phyloP scores from a whole-genome alignment of 2,113 vertebrate species.

The Oncorhynchus nerka region DNA sequence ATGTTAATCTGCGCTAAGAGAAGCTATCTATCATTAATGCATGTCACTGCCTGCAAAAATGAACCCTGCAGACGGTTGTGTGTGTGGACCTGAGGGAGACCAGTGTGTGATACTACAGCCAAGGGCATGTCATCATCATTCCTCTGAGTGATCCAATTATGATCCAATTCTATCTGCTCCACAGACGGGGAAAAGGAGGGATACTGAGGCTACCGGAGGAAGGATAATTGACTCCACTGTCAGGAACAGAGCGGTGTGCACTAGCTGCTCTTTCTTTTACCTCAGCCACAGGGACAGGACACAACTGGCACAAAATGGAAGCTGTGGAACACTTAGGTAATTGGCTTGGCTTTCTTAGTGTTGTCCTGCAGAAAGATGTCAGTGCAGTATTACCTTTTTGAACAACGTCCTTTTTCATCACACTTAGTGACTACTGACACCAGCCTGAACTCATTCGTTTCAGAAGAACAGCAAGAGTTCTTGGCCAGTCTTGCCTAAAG shows the following conservation, averaged over 20 bases:
- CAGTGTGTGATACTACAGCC: conserved; percentile 38
- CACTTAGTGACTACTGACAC: too few relatives aligned
- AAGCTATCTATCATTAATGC: background rate
- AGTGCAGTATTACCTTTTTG: background rate
- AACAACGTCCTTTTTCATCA: background rate
- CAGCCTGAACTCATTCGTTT: too few relatives aligned
- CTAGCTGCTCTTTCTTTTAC: conserved; percentile 22
- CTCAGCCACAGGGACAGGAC: conserved; percentile 23
- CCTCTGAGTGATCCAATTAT: conserved; percentile 65
- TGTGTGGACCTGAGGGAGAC: background rate
- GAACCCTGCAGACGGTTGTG: background rate
- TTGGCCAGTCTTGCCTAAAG: too few relatives aligned
- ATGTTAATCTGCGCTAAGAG: background rate
- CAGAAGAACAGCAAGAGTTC: too few relatives aligned
- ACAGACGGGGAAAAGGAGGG: conserved; percentile 36
- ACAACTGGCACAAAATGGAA: conserved; percentile 18
- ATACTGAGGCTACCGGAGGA: conserved; percentile 52
- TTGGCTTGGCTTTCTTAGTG: background rate
- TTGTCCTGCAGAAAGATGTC: background rate
- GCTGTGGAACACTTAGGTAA: background rate
- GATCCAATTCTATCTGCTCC: conserved; percentile 60
- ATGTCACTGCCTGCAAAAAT: background rate
- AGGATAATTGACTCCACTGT: conserved; percentile 55
- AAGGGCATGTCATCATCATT: conserved; percentile 58
- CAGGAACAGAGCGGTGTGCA: conserved; percentile 22